Evolutionary conservation across 2,797 vertebrate species (phyloP), one percentile per base, ranked within the genome.

Genomic region (Myotis planiceps): DNA sequence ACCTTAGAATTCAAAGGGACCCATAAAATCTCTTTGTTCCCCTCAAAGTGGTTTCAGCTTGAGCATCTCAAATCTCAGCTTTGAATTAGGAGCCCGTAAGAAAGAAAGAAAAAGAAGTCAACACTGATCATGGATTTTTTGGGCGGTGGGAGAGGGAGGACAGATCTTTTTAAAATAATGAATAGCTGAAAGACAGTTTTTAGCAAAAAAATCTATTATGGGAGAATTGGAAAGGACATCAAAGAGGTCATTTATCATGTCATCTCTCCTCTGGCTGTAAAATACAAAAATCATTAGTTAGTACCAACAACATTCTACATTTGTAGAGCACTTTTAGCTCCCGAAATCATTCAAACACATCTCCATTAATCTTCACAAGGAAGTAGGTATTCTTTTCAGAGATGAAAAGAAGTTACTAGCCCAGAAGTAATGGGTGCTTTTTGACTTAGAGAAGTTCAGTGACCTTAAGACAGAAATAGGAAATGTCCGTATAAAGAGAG

Each of bases 331-430:
- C 42, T 84, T 53, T 76, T 78, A 13, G 3, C 53, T 88, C 47
- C 42, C 60, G 45, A 88, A 51, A 74, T 74, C 65, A 69, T 80
- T 94, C 79, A 92, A 88, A 66, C 55, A 78, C 68, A 51, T 84
- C 45, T 90, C 19, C 42, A 74, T 74, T 85, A 78, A 85, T 58
- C 63, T 32, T 88, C 47, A 63, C 9, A 72, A 81, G 27, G 32
- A 51, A 16, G 6, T 51, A 49, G 51, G 14, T 27, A 45, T n/a
- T 88, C 27, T 66, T 88, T 94, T 60, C 88, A 88, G 60, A 83
- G 51, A 58, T 92, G 18, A 66, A 75, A 84, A 15, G 58, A 72
- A 92, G 12, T 37, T 18, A 79, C 34, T 13, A 34, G 9, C 47
- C 29, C 53, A 80, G n/a, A 76, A 51, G 19, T 82, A 84, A 78